Evolutionary conservation across 1,140 invertebrate genomes (phyloP), one percentile per base, ranked within the genome.

Genomic region (Drosophila navojoa): DNA sequence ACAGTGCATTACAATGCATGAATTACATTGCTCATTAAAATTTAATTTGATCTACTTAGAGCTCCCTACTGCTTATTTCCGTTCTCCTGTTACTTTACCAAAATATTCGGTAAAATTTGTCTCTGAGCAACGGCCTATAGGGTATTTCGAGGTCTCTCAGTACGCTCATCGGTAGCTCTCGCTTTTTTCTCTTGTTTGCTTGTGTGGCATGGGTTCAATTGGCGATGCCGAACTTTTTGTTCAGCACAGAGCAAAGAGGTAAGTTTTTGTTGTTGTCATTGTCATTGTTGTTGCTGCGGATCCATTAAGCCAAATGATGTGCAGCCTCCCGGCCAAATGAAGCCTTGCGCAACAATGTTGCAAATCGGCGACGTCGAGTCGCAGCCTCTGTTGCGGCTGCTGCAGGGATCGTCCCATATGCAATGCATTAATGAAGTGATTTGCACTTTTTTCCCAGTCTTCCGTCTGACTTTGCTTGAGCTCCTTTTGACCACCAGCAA

Each of bases 261-360:
- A 22, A 2, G 19, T 22, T 22, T 22, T 22, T 22, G 19, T 22
- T 22, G 19, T 22, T 22, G 19, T 22, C 19, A 22, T 22, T 22
- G 19, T 22, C 19, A 22, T 22, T 22, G 9, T 66, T 73, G 54
- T 47, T 74, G 76, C 52, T 15, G 63, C 45, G 69, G 42, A 79
- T 76, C 81, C 82, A 87, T 87, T 87, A 87, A 87, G 82, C 61
- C 71, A 87, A 87, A 82, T 79, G 76, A 77, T 89, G 79, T 71
- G 76, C 79, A 82, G 66, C 59, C 84, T 63, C 61, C 62, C 79
- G 60, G 57, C 75, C 76, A 70, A 78, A 71, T 40, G 55, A 45
- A 77, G 81, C 64, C 64, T 69, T 60, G 49, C 27, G 79, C 84
- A 85, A 85, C 77, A 85, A 64, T 53, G 74, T 85, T 77, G 81